phyloP scores from a whole-genome alignment of 2,797 vertebrate species.

The Spea hammondii region DNA sequence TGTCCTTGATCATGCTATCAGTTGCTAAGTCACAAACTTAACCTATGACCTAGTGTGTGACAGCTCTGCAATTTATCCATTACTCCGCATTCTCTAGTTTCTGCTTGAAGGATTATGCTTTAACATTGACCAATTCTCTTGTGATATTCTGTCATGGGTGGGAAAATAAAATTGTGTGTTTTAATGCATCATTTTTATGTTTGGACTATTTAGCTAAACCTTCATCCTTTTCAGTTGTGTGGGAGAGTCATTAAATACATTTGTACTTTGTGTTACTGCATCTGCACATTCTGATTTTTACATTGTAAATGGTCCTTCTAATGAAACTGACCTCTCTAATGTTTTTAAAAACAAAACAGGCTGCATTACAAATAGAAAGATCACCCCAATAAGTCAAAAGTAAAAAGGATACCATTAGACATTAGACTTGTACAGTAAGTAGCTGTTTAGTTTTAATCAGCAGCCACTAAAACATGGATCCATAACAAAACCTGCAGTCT shows the following conservation, averaged over 20 bases:
- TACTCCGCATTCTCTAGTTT: slow-evolving; percentile 8
- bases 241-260: neutral
- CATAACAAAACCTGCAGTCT: too few relatives aligned
- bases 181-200: neutral
- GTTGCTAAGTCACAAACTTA: neutral
- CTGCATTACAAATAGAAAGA: too few relatives aligned
- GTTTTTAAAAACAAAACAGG: too few relatives aligned
- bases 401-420: too few relatives aligned
- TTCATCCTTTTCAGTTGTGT: neutral
- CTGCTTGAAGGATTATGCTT: neutral
- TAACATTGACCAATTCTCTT: neutral
- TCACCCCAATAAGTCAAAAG: too few relatives aligned
- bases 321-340: too few relatives aligned
- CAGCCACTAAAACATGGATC: too few relatives aligned
- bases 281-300: too few relatives aligned
- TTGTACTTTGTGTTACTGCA: too few relatives aligned
- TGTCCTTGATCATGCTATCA: neutral
- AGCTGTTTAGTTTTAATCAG: too few relatives aligned
- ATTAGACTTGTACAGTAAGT: too few relatives aligned
- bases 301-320: too few relatives aligned
- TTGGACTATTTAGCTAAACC: neutral
- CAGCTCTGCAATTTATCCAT: neutral
- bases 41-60: slow-evolving; percentile 7
- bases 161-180: neutral
- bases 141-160: neutral